Evolutionary conservation across 1,140 invertebrate genomes (phyloP).

Genomic region (Dendroctonus ponderosae): DNA sequence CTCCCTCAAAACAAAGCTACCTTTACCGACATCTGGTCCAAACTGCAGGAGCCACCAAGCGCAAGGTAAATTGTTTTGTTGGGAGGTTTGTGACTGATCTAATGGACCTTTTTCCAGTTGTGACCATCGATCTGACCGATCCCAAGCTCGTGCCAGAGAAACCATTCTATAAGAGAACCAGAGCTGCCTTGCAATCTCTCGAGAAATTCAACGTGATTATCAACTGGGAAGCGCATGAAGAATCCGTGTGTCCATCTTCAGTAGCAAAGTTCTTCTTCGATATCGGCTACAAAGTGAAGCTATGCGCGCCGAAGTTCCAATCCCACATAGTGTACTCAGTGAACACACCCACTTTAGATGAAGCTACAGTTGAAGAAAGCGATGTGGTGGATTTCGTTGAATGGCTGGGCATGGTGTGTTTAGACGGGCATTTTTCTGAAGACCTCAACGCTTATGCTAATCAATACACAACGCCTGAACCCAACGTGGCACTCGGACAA

Average conservation of each 20-base stretch:
- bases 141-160: conserved; percentile 18
- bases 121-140: conserved; percentile 26
- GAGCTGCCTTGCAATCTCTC: conserved; percentile 50
- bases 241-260: conserved; percentile 60
- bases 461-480: conserved; percentile 48
- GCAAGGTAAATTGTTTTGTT: conserved; percentile 17
- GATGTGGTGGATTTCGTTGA: conserved; percentile 52
- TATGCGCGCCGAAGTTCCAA: conserved; percentile 51
- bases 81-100: background rate
- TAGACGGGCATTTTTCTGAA: conserved; percentile 50
- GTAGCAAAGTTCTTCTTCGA: conserved; percentile 58
- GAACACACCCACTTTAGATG: conserved; percentile 47
- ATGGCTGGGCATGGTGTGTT: conserved; percentile 57
- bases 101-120: conserved; percentile 23
- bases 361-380: conserved; percentile 38
- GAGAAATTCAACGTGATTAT: conserved; percentile 54
- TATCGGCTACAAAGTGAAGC: conserved; percentile 50
- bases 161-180: conserved; percentile 45
- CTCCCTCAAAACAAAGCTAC: conserved; percentile 14
- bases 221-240: conserved; percentile 57
- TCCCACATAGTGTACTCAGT: conserved; percentile 47
- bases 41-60: background rate
- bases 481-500: conserved; percentile 45
- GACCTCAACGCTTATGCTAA: conserved; percentile 44
- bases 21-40: background rate